Evolutionary conservation across 2,113 vertebrate species (phyloP), one percentile per base, ranked within the genome.

Genomic region (Psittacara wagleri): DNA sequence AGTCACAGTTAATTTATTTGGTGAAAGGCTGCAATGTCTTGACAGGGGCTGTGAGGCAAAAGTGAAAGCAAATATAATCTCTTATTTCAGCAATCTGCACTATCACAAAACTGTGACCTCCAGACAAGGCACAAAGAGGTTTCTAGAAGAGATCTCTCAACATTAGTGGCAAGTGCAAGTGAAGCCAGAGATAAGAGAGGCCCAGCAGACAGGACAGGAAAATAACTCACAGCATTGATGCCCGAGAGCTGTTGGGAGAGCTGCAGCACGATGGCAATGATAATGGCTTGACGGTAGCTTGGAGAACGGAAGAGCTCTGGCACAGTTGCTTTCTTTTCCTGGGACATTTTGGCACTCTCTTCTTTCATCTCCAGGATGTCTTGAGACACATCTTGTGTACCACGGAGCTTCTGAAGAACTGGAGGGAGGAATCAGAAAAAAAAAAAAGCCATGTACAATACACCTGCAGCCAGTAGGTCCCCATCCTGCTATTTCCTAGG

Each of bases 231-330:
- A 33, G 99, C 99, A 37, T 99, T 99, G 97, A 99, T 99, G 77
- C 99, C 99, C 0, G 99, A 99, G 51, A 99, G 97, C 96, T 99
- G 99, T 91, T 99, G 99, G 6, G 99, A 99, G 28, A 99, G 98
- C 96, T 99, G 99, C 24, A 99, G 98, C 64, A 99, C 69, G n/a
- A 99, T 98, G 72, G 99, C 98, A 3, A 99, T 98, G 69, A 99
- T 88, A 85, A 99, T 98, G 25, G 99, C 98, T 85, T 99, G 99
- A 6, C 98, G 98, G 94, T 99, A 99, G 87, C 48, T 98, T 7
- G 90, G 97, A 4, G 98, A 98, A 23, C 98, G 98, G 95, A 99
- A 99, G 31, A 99, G 98, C 87, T 99, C 99, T 1, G 81, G 82
- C 62, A 99, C 98, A 12, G 99, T 98, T 62, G 98, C 98, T 67